Base-by-base conservation (phyloP, 2,113 vertebrate species). In the Saimiri boliviensis region DNA sequence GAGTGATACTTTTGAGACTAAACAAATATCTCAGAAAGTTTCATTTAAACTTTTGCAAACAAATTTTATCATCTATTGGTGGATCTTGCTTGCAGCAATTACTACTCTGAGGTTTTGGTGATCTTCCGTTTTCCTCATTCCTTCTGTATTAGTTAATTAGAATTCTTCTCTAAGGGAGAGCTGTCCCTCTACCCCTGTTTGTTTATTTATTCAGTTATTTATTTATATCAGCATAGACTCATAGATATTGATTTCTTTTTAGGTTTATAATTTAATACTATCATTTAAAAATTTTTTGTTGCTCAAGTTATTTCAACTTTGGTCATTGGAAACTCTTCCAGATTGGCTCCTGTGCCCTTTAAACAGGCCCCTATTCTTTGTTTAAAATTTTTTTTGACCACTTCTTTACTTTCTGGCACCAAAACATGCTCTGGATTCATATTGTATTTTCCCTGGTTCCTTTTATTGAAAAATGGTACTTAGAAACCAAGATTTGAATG, bases 51-150 rank as follows among this genome's bases (percentile, higher is more conserved):
- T 83, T 93, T 90, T 79, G 56, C 21, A 93, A 84, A 90, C 45
- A 73, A 54, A 83, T 76, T 86, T 96, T 86, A 40, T 58, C 74
- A 86, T 92, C 21, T 35, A 77, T 25, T 82, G 85, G 12, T 63
- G n/a, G 14, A 56, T 73, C 81, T 94, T 95, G 52, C 42, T 73
- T 84, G 66, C 25, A 95, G 93, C n/a, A 82, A 32, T 88, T 88
- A 76, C 77, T 89, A n/a, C 87, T 71, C 37, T 76, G 80, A 23
- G 60, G 11, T 90, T 89, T 42, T 92, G 37, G 25, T 80, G 60
- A n/a, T 87, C 93, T 74, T 79, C 40, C 70, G 13, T 95, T 93
- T 85, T 93, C 35, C 71, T 82, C 45, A 40, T 90, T 94, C 60
- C 40, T 83, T 74, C 89, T 58, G 8, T 54, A 58, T 88, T 66